These are phyloP conservation scores for Hirundo rustica DNA, from an alignment of 2,797 vertebrate species.

Conservation along the genomic window DNA sequence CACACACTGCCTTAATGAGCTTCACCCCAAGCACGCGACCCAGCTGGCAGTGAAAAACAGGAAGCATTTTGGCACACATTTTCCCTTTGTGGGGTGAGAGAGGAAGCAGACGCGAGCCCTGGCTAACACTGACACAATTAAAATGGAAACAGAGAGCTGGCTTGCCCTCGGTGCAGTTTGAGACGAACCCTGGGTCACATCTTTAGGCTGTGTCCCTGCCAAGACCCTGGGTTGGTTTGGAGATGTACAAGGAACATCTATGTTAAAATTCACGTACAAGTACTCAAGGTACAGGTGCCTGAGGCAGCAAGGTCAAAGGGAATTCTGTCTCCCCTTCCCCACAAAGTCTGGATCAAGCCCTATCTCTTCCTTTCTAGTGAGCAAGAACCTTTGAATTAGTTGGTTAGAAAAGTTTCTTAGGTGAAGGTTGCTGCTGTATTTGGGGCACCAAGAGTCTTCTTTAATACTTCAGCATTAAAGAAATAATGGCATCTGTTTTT, in stretches of 20 bases:
- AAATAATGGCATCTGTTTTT: background rate
- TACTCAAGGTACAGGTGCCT: background rate
- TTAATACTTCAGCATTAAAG: background rate
- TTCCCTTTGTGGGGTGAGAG: conserved; percentile 52
- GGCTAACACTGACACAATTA: conserved; percentile 38
- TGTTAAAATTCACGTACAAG: rapidly evolving
- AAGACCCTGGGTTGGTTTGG: background rate
- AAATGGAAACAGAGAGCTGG: conserved; percentile 41
- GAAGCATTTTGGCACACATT: conserved; percentile 52
- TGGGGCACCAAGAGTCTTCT: background rate
- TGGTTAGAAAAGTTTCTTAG: background rate
- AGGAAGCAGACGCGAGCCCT: conserved; percentile 33
- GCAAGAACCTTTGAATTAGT: background rate
- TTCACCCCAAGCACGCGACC: background rate
- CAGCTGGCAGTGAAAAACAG: conserved; percentile 64
- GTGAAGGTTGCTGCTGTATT: background rate
- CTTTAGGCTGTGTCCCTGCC: background rate
- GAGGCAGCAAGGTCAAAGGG: background rate
- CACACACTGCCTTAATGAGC: conserved; percentile 29
- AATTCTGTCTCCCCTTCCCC: background rate
- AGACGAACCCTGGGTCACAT: background rate
- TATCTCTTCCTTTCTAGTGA: background rate
- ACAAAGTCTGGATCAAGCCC: background rate
- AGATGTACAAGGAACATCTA: rapidly evolving
- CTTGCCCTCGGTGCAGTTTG: background rate